These are phyloP conservation scores for Erpetoichthys calabaricus DNA, from an alignment of 2,797 vertebrate species.

Conservation along the genomic window DNA sequence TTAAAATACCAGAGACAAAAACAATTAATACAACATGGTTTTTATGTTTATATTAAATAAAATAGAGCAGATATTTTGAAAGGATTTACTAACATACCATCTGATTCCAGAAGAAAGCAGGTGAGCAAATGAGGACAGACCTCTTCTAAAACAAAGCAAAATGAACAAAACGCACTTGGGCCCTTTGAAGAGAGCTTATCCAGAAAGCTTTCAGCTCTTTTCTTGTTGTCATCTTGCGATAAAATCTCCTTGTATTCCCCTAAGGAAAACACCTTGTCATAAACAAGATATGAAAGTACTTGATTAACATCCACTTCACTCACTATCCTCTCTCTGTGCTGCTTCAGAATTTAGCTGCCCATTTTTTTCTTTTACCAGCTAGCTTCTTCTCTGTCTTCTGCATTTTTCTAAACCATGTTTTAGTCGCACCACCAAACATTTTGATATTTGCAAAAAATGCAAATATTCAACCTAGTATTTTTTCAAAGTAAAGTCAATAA, in stretches of 20 bases:
- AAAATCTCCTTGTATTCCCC: constrained; percentile 73
- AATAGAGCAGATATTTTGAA: too few relatives aligned
- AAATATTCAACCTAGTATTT: constrained; percentile 29
- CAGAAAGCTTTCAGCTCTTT: constrained; percentile 61
- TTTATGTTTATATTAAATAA: too few relatives aligned
- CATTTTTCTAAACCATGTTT: constrained; percentile 61
- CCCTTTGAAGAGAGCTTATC: constrained; percentile 69
- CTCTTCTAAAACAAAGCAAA: constrained; percentile 75
- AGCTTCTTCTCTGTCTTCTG: constrained; percentile 45
- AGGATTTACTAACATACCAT: constrained; percentile 73
- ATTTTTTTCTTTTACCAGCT: constrained; percentile 46
- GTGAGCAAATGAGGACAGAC: constrained; percentile 73
- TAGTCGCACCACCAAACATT: constrained; percentile 62
- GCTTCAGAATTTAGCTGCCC: constrained; percentile 51
- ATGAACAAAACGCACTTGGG: constrained; percentile 61
- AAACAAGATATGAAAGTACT: constrained; percentile 69
- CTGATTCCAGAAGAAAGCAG: constrained; percentile 66
- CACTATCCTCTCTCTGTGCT: constrained; percentile 58
- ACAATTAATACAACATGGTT: too few relatives aligned
- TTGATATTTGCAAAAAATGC: constrained; percentile 32
- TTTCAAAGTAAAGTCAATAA: constrained; percentile 30
- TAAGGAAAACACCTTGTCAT: constrained; percentile 69
- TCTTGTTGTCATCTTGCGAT: constrained; percentile 46
- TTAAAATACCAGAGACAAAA: too few relatives aligned
- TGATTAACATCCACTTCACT: constrained; percentile 60